phyloP scores from a whole-genome alignment of 2,888 invertebrate genomes.

The Brachypterus glaber region DNA sequence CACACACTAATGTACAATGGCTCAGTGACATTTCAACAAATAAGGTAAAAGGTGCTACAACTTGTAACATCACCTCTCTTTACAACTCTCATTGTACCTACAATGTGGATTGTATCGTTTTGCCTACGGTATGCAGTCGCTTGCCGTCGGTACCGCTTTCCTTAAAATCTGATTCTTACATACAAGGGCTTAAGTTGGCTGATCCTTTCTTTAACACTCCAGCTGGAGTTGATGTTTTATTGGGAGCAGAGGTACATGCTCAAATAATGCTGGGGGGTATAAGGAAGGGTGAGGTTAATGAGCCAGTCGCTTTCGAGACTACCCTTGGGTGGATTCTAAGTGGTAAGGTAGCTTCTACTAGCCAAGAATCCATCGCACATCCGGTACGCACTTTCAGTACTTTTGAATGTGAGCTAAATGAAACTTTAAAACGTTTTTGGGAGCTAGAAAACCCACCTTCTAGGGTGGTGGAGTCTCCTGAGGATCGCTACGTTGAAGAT shows the following conservation, averaged over 20 bases:
- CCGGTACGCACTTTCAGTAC: too few relatives aligned
- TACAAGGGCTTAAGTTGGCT: neutral
- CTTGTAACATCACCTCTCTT: neutral
- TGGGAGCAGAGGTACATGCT: neutral
- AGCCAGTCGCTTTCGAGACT: too few relatives aligned
- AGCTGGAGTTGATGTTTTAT: neutral
- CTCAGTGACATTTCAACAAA: too few relatives aligned
- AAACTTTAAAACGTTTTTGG: too few relatives aligned
- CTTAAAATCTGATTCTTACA: neutral
- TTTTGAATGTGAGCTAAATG: too few relatives aligned
- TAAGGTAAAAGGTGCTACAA: too few relatives aligned
- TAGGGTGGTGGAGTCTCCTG: neutral
- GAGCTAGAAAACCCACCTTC: neutral
- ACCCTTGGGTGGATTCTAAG: too few relatives aligned
- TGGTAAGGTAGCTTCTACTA: neutral
- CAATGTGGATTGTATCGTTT: neutral
- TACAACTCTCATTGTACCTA: neutral
- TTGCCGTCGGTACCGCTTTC: neutral
- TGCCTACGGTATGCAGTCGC: neutral
- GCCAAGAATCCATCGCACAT: neutral
- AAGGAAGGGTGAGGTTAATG: too few relatives aligned
- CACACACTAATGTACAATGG: too few relatives aligned
- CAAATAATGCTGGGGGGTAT: neutral
- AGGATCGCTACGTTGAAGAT: too few relatives aligned
- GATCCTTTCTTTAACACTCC: neutral